phyloP scores from a whole-genome alignment of 2,113 vertebrate genomes.

The Miniopterus natalensis region DNA sequence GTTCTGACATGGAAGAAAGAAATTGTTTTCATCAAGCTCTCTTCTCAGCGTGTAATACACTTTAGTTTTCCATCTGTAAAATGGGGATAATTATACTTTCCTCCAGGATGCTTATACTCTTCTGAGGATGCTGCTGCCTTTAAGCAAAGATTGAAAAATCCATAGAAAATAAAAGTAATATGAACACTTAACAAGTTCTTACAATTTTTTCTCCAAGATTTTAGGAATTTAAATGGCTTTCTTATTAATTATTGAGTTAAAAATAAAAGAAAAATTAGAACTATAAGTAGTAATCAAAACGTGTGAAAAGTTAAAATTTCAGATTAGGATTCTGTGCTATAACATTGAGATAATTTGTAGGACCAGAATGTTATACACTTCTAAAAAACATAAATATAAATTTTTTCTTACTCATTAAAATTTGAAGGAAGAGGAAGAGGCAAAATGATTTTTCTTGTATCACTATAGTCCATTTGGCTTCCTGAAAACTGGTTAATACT shows the following conservation, averaged over 20 bases:
- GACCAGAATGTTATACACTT: neutral
- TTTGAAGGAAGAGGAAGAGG: conserved; percentile 61
- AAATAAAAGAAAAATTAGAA: conserved; percentile 42
- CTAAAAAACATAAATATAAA: conserved; percentile 53
- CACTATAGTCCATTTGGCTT: conserved; percentile 47
- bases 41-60: neutral
- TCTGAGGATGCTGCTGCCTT: neutral
- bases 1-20: conserved; percentile 50
- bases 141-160: neutral
- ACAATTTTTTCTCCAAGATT: conserved; percentile 39
- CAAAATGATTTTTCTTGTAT: conserved; percentile 51
- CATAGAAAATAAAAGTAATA: neutral
- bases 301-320: conserved; percentile 38
- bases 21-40: neutral
- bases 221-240: conserved; percentile 28
- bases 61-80: conserved; percentile 72
- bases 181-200: neutral
- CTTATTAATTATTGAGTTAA: conserved; percentile 69
- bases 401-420: conserved; percentile 72
- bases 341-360: neutral
- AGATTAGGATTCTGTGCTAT: neutral
- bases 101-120: neutral
- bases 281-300: neutral
- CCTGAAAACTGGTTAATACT: conserved; percentile 67
- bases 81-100: conserved; percentile 47